phyloP scores from a whole-genome alignment of 2,797 vertebrate genomes.

The Nothura maculosa region DNA sequence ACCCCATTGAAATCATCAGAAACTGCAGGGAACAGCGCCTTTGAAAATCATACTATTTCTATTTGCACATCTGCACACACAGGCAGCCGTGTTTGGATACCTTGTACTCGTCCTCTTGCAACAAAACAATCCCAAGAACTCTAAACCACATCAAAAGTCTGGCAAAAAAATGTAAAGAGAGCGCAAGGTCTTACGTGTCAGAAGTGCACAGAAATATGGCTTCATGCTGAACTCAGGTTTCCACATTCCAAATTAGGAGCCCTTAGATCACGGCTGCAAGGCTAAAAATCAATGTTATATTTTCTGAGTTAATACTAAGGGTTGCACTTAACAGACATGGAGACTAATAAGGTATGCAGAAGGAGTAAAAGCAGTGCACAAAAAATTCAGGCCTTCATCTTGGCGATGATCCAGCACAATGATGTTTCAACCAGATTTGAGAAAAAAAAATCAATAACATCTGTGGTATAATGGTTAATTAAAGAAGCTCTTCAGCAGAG shows the following conservation, averaged over 20 bases:
- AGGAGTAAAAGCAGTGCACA: conserved; percentile 90
- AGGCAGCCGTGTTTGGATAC: not conserved
- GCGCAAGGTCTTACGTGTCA: conserved; percentile 68
- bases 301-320: conserved; percentile 96
- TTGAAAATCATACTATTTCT: not conserved
- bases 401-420: conserved; percentile 91
- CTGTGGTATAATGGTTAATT: conserved; percentile 99
- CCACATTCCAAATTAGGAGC: conserved; percentile 90
- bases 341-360: conserved; percentile 99
- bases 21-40: not conserved
- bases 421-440: conserved; percentile 91
- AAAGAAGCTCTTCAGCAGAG: conserved; percentile 99
- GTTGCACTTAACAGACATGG: conserved; percentile 95
- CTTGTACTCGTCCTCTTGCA: not conserved
- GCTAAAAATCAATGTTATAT: conserved; percentile 98
- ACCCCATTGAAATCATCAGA: not conserved
- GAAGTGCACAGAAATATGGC: conserved; percentile 68
- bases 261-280: conserved; percentile 82
- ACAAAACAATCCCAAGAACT: not conserved
- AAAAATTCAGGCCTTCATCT: conserved; percentile 86
- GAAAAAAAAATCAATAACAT: conserved; percentile 98
- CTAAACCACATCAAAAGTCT: conserved; percentile 14
- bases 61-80: not conserved
- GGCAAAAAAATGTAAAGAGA: conserved; percentile 41
- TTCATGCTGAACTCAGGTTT: conserved; percentile 80